Percentiles rank a stretch among this genome's conserved stretches.
Conservation (phyloP, 92 coral and sea anemone species). For the Plumapathes pennacea region DNA sequence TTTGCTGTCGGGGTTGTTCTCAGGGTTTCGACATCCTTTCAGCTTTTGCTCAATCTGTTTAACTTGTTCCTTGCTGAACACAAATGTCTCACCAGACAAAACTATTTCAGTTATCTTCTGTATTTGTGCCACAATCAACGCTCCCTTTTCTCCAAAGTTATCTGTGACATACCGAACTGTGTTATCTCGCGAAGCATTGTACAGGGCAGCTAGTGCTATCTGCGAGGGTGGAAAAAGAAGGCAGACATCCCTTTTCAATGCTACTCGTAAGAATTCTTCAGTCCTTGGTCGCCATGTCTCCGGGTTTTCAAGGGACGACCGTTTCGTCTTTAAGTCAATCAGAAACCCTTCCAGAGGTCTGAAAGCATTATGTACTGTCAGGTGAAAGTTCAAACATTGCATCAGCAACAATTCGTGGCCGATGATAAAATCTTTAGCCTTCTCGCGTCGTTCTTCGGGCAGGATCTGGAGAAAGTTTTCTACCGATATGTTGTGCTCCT, state of each 20-base stretch:
- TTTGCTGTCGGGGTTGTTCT: slow-evolving; percentile 82
- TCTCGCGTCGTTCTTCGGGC: slow-evolving; percentile 82
- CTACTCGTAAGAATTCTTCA: slow-evolving; percentile 71
- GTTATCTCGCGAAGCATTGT: slow-evolving; percentile 48
- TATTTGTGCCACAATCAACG: slow-evolving; percentile 37
- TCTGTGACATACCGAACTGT: slow-evolving; percentile 44
- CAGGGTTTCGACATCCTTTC: slow-evolving; percentile 78
- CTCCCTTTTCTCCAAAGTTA: slow-evolving; percentile 51
- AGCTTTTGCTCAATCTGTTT: slow-evolving; percentile 70
- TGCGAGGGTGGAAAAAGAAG: slow-evolving; percentile 89
- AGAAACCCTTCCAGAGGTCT: slow-evolving; percentile 96
- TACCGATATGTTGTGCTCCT: slow-evolving; percentile 90
- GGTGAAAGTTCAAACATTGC: slow-evolving; percentile 85
- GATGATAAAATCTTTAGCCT: slow-evolving; percentile 76
- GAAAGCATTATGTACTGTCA: slow-evolving; percentile 88
- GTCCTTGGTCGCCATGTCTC: slow-evolving; percentile 80
- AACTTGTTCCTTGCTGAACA: slow-evolving; percentile 45
- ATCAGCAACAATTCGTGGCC: slow-evolving; percentile 85
- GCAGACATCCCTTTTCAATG: slow-evolving; percentile 65
- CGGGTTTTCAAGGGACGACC: slow-evolving; percentile 47
- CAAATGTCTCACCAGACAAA: slow-evolving; percentile 3
- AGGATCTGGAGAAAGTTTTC: slow-evolving; percentile 85
- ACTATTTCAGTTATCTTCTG: slow-evolving; percentile 29
- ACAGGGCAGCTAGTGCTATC: slow-evolving; percentile 90
- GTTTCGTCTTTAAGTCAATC: slow-evolving; percentile 85